Evolutionary conservation across 1,140 invertebrate species (phyloP), one percentile per base, ranked within the genome.

Genomic region (Thaumatotibia leucotreta): DNA sequence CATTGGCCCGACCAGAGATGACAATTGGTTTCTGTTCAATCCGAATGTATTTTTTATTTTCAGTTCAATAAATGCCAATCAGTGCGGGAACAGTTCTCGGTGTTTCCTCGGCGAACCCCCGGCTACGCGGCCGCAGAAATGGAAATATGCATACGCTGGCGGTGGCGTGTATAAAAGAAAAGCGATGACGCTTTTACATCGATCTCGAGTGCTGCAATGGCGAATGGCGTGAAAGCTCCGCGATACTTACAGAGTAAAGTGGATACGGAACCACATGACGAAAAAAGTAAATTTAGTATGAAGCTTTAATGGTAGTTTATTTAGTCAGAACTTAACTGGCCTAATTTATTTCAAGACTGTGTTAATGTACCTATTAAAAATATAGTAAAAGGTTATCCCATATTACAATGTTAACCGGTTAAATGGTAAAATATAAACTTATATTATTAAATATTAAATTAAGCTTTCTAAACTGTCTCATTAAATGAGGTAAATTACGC

Each of bases 11-110:
- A 23, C 50, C 23, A 54, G 50, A 23, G 6, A 58, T 8, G 27
- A 24, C 23, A 58, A 58, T 58, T 58, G 52, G 52, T 58, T 58
- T 58, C 27, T 58, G 52, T 58, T 58, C 24, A 31, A 58, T 58
- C 52, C 4, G 6, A 9, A 31, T 14, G 52, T 58, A 27, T 54
- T 58, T 58, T 58, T 58, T 27, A 31, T 58, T 58, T 58, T 24
- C 52, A 58, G 52, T 29, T 58, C 52, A 29, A 58, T 58, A 58
- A 58, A 58, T 58, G 52, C 23, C 52, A 58, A 58, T 58, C 52
- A 58, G 52, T 27, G 52, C 24, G 52, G 39, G 52, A 29, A 29
- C n/a, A 24, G 52, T 17, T 6, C 17, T 45, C 52, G 5, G 52
- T 58, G 52, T 58, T 58, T 58, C 27, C 52, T 45, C 52, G 23